phyloP scores from a whole-genome alignment of 2,888 invertebrate genomes.

The Cosmia pyralina region DNA sequence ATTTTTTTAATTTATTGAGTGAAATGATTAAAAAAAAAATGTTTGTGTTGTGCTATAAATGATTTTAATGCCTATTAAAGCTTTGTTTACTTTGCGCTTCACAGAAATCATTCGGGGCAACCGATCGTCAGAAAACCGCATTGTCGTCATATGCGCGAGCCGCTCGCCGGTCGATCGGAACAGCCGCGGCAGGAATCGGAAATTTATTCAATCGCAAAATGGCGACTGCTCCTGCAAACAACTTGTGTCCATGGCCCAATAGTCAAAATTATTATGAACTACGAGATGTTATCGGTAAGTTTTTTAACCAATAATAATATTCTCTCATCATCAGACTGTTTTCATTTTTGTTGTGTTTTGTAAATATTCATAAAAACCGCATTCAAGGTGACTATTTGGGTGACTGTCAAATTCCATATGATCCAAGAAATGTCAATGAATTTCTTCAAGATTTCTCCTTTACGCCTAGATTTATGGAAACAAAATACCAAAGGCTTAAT shows the following conservation, averaged over 20 bases:
- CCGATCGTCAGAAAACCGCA: slow-evolving; percentile 76
- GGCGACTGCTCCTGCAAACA: slow-evolving; percentile 76
- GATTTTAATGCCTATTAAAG: not conserved
- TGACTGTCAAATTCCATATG: slow-evolving; percentile 56
- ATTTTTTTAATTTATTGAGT: no score
- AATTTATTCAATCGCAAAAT: slow-evolving; percentile 84
- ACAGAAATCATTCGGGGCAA: slow-evolving; percentile 79
- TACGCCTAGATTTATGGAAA: not conserved
- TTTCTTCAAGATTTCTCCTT: slow-evolving; percentile 16
- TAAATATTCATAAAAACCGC: slow-evolving; percentile 20
- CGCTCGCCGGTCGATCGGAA: slow-evolving; percentile 77
- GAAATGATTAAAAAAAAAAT: not conserved
- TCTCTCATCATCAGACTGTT: not conserved
- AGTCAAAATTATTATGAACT: slow-evolving; percentile 97
- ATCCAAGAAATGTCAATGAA: slow-evolving; percentile 47
- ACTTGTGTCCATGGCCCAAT: slow-evolving; percentile 94
- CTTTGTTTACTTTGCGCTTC: slow-evolving; percentile 28
- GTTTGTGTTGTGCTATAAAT: not conserved
- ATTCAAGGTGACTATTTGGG: slow-evolving; percentile 16
- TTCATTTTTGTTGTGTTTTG: slow-evolving; percentile 10
- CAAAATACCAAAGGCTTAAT: not conserved
- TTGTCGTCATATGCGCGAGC: slow-evolving; percentile 84
- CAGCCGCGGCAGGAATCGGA: slow-evolving; percentile 74
- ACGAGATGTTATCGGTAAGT: slow-evolving; percentile 97
- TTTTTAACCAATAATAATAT: slow-evolving; percentile 1